Percentiles rank a stretch among this genome's conserved stretches.
phyloP scores from a whole-genome alignment of 1,140 invertebrate genomes.

The Anoplophora glabripennis region DNA sequence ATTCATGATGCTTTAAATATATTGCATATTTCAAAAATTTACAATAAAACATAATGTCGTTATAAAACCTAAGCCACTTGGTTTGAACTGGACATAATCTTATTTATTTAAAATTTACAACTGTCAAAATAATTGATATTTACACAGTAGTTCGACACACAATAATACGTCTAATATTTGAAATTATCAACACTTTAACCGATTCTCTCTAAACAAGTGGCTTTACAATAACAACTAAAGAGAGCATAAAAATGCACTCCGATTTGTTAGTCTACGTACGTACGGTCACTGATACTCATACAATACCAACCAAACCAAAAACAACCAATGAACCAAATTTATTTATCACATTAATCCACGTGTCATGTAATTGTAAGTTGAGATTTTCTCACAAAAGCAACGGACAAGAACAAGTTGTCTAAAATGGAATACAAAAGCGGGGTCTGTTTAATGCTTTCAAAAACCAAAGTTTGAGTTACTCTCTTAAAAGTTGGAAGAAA shows the following conservation, averaged over 20 bases:
- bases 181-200: conserved; percentile 4
- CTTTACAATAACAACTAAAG: conserved; percentile 21
- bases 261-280: conserved; percentile 31
- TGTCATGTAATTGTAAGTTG: conserved; percentile 29
- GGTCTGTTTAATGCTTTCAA: no score
- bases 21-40: conserved; percentile 36
- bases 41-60: conserved; percentile 32
- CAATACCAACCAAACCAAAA: conserved; percentile 27
- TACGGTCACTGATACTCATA: conserved; percentile 32
- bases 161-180: conserved; percentile 7
- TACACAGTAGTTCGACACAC: conserved; percentile 1
- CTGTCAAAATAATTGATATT: conserved; percentile 7
- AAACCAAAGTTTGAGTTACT: neutral
- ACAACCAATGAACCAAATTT: conserved; percentile 34
- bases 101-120: conserved; percentile 5
- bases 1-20: conserved; percentile 36
- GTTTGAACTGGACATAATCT: conserved; percentile 23
- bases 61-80: conserved; percentile 30
- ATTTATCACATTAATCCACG: conserved; percentile 38
- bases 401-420: neutral
- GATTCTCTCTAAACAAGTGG: conserved; percentile 9
- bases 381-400: no score
- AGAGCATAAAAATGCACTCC: conserved; percentile 27
- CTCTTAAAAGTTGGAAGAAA: neutral
- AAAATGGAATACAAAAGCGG: no score